These are phyloP conservation scores for Isurus oxyrinchus DNA, from an alignment of 2,113 vertebrate genomes.

Conservation along the genomic window DNA sequence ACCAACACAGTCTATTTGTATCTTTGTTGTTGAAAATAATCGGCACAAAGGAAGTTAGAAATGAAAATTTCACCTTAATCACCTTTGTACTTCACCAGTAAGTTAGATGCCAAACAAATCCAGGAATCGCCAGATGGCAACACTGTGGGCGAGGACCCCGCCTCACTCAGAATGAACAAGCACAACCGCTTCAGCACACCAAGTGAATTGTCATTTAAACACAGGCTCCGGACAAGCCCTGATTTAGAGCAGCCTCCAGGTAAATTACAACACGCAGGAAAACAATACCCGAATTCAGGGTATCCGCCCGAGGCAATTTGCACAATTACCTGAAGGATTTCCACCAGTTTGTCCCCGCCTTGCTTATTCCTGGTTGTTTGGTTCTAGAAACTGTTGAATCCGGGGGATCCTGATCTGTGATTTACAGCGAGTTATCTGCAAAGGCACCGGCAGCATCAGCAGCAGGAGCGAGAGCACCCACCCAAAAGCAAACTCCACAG, in stretches of 20 bases:
- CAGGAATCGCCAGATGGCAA: constrained; percentile 19
- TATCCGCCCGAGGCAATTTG: not conserved
- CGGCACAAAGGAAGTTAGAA: not conserved
- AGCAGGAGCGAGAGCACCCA: not conserved
- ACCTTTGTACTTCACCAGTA: constrained; percentile 4
- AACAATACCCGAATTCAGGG: not conserved
- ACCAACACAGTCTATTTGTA: not conserved
- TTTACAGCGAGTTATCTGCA: not conserved
- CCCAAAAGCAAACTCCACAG: not conserved
- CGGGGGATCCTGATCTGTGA: not conserved
- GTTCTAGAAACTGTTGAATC: not conserved
- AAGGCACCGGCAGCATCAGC: not conserved
- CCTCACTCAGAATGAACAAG: not conserved
- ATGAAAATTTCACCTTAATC: constrained; percentile 17
- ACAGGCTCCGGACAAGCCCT: not conserved
- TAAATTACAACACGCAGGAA: not conserved
- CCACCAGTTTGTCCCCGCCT: not conserved
- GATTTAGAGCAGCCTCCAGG: not conserved
- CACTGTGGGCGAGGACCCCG: not conserved
- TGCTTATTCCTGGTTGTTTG: not conserved
- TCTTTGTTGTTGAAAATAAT: not conserved
- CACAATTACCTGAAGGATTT: not conserved
- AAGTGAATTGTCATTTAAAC: not conserved
- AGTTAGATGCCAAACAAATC: not conserved
- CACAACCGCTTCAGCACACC: not conserved